A percentile compares a stretch with the other conserved stretches of the same genome.
These are phyloP conservation scores for Tetramorium simillimum DNA, from an alignment of 1,140 invertebrate species.

Conservation along the genomic window DNA sequence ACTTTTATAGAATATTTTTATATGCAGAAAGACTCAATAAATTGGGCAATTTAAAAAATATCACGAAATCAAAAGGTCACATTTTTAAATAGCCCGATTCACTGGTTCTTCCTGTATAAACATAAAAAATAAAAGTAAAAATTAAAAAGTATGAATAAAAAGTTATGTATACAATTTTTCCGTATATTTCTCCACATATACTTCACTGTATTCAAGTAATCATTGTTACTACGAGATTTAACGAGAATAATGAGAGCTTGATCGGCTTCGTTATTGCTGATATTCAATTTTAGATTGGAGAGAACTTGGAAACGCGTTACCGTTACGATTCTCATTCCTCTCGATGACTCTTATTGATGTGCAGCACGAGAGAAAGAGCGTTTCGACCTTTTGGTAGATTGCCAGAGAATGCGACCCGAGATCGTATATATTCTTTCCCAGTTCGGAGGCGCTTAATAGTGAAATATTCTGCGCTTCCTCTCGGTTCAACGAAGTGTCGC, in stretches of 20 bases:
- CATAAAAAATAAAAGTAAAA: neutral
- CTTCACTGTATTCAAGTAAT: neutral
- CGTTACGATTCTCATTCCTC: neutral
- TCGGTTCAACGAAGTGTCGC: slow-evolving; percentile 17
- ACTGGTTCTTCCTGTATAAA: too few relatives aligned
- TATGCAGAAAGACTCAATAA: too few relatives aligned
- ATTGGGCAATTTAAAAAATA: too few relatives aligned
- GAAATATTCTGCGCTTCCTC: slow-evolving; percentile 34
- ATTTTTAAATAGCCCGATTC: too few relatives aligned
- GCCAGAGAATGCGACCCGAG: slow-evolving; percentile 43
- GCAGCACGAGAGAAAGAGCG: slow-evolving; percentile 15
- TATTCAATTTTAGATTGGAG: neutral
- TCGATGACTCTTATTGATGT: slow-evolving; percentile 34
- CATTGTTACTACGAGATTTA: neutral
- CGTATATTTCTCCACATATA: neutral
- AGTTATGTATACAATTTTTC: neutral
- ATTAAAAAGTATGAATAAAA: neutral
- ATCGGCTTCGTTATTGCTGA: neutral
- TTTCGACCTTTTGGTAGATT: slow-evolving; percentile 59
- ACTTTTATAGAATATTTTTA: too few relatives aligned
- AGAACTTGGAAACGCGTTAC: neutral
- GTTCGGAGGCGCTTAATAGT: neutral
- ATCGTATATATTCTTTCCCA: slow-evolving; percentile 9
- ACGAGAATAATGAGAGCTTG: neutral
- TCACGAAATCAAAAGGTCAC: too few relatives aligned